Percentiles rank a stretch among this genome's conserved stretches.
phyloP scores from a whole-genome alignment of 1,140 invertebrate genomes.

The Hyles vespertilio region DNA sequence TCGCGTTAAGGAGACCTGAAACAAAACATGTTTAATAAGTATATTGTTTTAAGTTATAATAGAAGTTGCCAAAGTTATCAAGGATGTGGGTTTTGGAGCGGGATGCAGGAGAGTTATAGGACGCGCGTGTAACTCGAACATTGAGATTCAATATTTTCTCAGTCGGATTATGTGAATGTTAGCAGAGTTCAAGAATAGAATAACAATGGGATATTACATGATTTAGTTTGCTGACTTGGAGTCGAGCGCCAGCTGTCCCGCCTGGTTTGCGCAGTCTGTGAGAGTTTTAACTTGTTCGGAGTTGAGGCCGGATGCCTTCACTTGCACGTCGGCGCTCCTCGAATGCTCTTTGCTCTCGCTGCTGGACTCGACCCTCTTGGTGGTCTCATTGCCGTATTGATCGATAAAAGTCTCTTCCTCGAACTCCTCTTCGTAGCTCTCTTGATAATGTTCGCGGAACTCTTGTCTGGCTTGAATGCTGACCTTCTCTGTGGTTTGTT shows the following conservation, averaged over 20 bases:
- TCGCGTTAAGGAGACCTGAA: conserved; percentile 58
- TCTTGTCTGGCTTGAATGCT: conserved; percentile 70
- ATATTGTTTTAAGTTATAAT: not conserved
- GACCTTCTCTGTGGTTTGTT: conserved; percentile 58
- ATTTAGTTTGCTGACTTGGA: conserved; percentile 63
- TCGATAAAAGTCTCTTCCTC: conserved; percentile 72
- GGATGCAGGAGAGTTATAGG: not conserved
- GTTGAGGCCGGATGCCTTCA: conserved; percentile 69
- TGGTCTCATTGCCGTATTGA: conserved; percentile 64
- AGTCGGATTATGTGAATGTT: not conserved
- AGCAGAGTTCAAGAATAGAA: not conserved
- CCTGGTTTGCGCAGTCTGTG: conserved; percentile 71
- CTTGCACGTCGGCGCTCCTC: conserved; percentile 69
- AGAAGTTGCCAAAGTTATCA: not conserved
- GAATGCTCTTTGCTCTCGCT: conserved; percentile 70
- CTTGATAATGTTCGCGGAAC: conserved; percentile 64
- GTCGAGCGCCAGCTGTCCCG: conserved; percentile 66
- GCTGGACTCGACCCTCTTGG: conserved; percentile 65
- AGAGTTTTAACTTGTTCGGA: conserved; percentile 67
- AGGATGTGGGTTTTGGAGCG: conserved; percentile 1
- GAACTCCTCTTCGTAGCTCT: conserved; percentile 71
- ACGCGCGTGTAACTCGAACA: conserved; percentile 28
- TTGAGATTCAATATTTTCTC: conserved; percentile 9
- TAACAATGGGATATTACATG: conserved; percentile 39
- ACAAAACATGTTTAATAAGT: conserved; percentile 36